Conservation (phyloP, 2,888 invertebrate genomes). For the Acrocyrtus sp. region DNA sequence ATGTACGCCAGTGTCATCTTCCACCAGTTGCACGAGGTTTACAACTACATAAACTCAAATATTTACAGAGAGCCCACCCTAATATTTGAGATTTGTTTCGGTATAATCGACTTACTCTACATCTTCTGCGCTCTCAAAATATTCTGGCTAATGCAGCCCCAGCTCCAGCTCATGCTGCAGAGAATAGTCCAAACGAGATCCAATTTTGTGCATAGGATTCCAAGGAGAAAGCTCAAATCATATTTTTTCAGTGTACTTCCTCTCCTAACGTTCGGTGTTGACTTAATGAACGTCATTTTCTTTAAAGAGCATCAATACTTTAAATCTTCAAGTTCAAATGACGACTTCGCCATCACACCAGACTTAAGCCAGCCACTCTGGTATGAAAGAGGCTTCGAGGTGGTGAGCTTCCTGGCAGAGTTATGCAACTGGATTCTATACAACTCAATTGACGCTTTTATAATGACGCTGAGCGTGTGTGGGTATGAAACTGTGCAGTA, state of each 20-base stretch:
- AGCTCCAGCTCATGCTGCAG: not conserved
- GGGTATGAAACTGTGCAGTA: constrained; percentile 10
- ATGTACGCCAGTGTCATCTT: not conserved
- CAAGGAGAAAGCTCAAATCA: too few relatives aligned
- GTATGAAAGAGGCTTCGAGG: not conserved
- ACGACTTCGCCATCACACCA: not conserved
- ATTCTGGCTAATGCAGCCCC: constrained; percentile 1
- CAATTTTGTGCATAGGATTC: not conserved
- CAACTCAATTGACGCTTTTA: constrained; percentile 11
- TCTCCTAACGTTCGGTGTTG: not conserved
- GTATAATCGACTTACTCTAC: constrained; percentile 16
- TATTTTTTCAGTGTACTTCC: not conserved
- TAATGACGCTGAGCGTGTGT: not conserved
- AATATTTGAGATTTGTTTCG: constrained; percentile 26
- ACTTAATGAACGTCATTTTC: not conserved
- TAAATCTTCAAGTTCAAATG: not conserved
- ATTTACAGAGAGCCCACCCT: constrained; percentile 16
- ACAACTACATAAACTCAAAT: not conserved
- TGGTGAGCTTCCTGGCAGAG: not conserved
- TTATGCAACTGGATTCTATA: constrained; percentile 5
- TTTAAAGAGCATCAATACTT: too few relatives aligned
- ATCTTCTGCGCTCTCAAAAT: not conserved
- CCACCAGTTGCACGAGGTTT: constrained; percentile 6
- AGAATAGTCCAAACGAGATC: not conserved
- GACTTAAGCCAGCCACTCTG: not conserved